Evolutionary conservation across 1,140 invertebrate species (phyloP).

Genomic region (Bombus balteatus): DNA sequence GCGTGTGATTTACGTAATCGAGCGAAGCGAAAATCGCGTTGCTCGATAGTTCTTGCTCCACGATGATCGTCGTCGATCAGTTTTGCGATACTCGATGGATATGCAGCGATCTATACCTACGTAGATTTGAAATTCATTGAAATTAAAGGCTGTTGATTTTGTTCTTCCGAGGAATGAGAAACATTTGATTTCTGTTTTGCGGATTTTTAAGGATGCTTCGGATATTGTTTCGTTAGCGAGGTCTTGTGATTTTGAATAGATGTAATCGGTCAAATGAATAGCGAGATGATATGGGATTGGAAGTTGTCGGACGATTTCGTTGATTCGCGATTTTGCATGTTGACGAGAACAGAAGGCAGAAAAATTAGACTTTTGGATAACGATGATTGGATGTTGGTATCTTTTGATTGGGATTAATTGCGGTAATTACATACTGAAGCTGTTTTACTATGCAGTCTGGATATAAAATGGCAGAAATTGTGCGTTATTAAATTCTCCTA

Average conservation of each 20-base stretch:
- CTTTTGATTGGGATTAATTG: neutral
- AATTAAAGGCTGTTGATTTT: neutral
- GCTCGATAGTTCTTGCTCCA: neutral
- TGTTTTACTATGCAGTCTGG: neutral
- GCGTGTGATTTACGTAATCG: constrained; percentile 10
- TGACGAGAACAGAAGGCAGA: no score
- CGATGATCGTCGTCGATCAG: neutral
- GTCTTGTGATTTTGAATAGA: no score
- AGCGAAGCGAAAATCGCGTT: neutral
- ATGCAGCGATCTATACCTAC: neutral
- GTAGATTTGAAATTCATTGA: neutral
- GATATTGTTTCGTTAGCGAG: no score
- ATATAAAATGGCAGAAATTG: neutral
- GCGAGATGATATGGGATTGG: no score
- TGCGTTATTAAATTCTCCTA: neutral
- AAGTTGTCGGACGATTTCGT: no score
- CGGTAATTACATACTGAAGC: neutral
- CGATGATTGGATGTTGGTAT: neutral
- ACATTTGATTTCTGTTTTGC: no score
- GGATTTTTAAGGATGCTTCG: no score
- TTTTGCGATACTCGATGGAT: neutral
- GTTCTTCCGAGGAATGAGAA: neutral
- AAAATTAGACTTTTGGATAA: neutral
- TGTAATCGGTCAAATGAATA: no score
- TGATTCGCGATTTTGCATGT: no score